phyloP scores from a whole-genome alignment of 2,113 vertebrate species.

The Tauraco erythrolophus region DNA sequence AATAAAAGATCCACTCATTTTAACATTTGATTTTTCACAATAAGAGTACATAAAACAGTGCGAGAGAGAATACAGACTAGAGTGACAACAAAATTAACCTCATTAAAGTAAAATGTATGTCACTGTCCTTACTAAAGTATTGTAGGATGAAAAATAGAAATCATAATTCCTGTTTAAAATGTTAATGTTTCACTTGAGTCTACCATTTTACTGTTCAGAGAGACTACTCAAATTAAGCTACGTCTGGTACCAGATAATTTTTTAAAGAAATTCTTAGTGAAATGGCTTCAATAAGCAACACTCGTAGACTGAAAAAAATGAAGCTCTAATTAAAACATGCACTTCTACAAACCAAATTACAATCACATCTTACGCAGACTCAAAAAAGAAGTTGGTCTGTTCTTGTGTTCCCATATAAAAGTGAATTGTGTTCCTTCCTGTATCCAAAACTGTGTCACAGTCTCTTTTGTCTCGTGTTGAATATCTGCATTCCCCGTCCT shows the following conservation, averaged over 20 bases:
- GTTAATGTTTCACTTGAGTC: not conserved
- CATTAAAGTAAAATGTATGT: not conserved
- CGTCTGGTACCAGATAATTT: not conserved
- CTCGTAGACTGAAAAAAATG: not conserved
- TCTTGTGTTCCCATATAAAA: not conserved
- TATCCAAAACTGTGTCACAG: not conserved
- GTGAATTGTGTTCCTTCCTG: not conserved
- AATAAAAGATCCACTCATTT: not conserved
- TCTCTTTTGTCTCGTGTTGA: not conserved
- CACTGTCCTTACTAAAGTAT: not conserved
- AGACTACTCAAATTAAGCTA: not conserved
- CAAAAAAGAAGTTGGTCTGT: not conserved
- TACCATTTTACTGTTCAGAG: not conserved
- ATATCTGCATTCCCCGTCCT: not conserved
- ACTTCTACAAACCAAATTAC: not conserved
- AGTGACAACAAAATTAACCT: not conserved
- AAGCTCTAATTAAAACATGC: not conserved
- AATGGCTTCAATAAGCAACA: not conserved
- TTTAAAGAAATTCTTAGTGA: not conserved
- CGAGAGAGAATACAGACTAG: not conserved
- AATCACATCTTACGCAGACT: not conserved
- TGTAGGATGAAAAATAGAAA: not conserved
- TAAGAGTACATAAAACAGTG: not conserved
- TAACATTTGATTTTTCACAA: not conserved
- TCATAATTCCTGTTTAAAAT: not conserved